Conservation (phyloP, 2,797 vertebrate genomes). For the Rhinoraja longicauda region DNA sequence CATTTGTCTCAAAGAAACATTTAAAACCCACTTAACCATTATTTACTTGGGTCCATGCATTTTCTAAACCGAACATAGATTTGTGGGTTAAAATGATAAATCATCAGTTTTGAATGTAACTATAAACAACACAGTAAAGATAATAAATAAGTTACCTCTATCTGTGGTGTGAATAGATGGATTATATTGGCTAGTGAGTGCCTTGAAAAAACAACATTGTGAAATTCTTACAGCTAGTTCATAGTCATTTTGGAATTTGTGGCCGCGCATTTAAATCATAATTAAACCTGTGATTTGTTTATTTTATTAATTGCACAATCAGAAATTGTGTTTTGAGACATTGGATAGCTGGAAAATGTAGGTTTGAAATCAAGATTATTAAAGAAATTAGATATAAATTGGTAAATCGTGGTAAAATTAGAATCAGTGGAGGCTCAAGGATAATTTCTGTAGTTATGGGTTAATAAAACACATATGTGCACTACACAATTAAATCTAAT, state of each 20-base stretch:
- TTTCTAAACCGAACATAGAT: neutral
- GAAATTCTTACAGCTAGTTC: neutral
- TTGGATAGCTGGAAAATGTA: neutral
- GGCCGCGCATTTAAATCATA: neutral
- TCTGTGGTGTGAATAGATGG: neutral
- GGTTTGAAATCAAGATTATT: neutral
- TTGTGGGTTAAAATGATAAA: neutral
- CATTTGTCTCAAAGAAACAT: neutral
- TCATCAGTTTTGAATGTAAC: neutral
- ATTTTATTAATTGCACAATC: neutral
- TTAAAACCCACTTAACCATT: neutral
- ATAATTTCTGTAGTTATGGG: too few relatives aligned
- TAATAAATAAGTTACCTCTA: neutral
- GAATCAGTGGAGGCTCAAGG: too few relatives aligned
- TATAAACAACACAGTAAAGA: neutral
- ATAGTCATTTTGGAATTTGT: neutral
- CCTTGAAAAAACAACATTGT: neutral
- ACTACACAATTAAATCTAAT: too few relatives aligned
- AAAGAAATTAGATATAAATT: neutral
- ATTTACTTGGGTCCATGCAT: neutral
- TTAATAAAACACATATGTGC: too few relatives aligned
- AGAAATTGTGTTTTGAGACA: neutral
- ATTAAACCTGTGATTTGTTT: neutral
- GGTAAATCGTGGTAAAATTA: too few relatives aligned
- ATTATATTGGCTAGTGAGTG: neutral